Base-by-base conservation (phyloP, 2,113 vertebrate genomes). In the Megaceryle torquata region DNA sequence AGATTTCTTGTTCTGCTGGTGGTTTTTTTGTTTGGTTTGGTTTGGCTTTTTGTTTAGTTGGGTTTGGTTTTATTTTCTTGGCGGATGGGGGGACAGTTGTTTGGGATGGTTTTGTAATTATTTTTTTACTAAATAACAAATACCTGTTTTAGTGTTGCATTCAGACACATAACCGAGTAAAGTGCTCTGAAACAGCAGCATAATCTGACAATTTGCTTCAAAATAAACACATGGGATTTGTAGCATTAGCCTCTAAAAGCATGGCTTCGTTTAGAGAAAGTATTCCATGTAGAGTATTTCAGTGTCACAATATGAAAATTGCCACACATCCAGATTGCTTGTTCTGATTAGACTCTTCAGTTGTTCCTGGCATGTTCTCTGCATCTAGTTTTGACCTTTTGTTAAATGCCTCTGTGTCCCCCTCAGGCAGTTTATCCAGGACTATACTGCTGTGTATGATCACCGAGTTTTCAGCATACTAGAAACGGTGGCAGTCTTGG, bases 381-480 rank as follows among this genome's bases (percentile, higher is more conserved):
- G 82, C 90, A 60, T 39, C 70, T 70, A 3, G 46, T 82, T 89
- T 54, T 95, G 94, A 89, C 89, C 82, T 89, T 91, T 71, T 72
- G 54, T 57, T 87, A 51, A 94, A 61, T 88, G 71, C 61, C 68
- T 37, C 39, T 89, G 48, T 97, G 86, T 96, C 31, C 59, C 75
- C 96, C 96, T 60, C 91, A 99, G 99, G 97, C 98, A 98, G 26
- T 99, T 99, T 94, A 98, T 99, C 97, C 98, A 98, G 92, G 98
- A 99, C 95, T 99, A 98, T 25, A 97, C 95, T 18, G 97, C 98
- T 10, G 88, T 98, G 31, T 99, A 99, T 59, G 97, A 98, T 94
- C 96, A 98, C 64, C 99, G 99, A 82, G 97, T 99, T 61, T 99
- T 99, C 96, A 87, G 96, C 72, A 96, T 99, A 43, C 97, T 99